Base-by-base conservation (phyloP, 2,888 invertebrate species). In the Mylabris sibirica region DNA sequence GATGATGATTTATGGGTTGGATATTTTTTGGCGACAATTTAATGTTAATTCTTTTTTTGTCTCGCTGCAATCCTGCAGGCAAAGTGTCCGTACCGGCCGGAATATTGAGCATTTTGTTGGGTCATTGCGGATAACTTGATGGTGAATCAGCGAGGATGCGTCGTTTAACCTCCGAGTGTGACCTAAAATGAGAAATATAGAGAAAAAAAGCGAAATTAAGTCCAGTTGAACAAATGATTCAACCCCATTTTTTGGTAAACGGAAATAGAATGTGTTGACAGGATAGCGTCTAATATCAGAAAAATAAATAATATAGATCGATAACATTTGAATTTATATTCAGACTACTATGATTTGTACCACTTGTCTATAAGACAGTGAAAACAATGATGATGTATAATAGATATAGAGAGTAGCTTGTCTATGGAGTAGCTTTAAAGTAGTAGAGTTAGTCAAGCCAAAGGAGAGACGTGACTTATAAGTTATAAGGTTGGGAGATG, bases 111-210 rank as follows among this genome's bases (percentile, higher is more conserved):
- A 17, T 53, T 53, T 22, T 22, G 66, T 72, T 66, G 69, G 68
- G 69, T 66, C 72, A 72, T 67, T 69, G 67, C 65, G 66, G 67
- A 57, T 49, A 60, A 66, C 53, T 68, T 30, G 65, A 67, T 67
- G 63, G 66, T 72, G 70, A 67, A 70, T 70, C 72, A 66, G 66
- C 67, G 60, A 66, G 67, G 69, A 70, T 64, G 70, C 63, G 66
- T 68, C 68, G 72, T 72, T 70, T 68, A 70, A 70, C 70, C 70
- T 72, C 64, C 68, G 8, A 30, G 61, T 14, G 12, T 68, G 70
- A 70, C 72, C 72, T 35, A 63, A 20, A 35, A 49, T 68, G 70
- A 69, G 49, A 20, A 49, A 49, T 49, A 20, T 5, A 11, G 9
- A 49, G 1, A 17, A 17, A 44, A 6, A 44, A 44, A 49, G 9